Evolutionary conservation across 35 echinoderm and acorn worm species (phyloP).

Genomic region (Heliocidaris erythrogramma): DNA sequence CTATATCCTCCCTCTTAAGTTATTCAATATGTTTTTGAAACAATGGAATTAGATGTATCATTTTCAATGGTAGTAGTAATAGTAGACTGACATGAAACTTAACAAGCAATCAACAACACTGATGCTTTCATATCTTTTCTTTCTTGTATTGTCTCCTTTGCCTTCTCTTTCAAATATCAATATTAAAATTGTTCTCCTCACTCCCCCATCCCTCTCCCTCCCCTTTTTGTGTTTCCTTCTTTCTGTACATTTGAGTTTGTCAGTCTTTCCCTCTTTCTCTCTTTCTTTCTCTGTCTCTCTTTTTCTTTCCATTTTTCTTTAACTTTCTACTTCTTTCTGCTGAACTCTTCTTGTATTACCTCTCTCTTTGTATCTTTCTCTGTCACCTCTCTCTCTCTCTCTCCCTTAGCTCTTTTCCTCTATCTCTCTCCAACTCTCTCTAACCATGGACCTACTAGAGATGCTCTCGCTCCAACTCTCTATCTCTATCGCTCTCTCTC

Average conservation of each 20-base stretch:
- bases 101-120: not conserved
- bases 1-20: not conserved
- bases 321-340: too few species aligned
- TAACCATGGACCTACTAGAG: too few species aligned
- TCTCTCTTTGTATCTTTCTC: not conserved
- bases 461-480: too few species aligned
- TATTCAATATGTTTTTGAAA: not conserved
- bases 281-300: not conserved
- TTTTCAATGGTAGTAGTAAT: not conserved
- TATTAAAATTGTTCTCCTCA: not conserved
- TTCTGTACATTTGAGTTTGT: not conserved
- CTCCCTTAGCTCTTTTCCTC: not conserved
- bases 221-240: not conserved
- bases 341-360: too few species aligned
- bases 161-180: too few species aligned
- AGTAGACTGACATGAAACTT: not conserved
- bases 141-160: too few species aligned
- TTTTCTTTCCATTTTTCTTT: too few species aligned
- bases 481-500: not conserved
- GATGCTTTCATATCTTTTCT: not conserved
- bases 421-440: not conserved
- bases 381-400: not conserved
- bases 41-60: not conserved
- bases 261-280: not conserved
- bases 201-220: not conserved